Conservation (phyloP, 2,888 invertebrate species). For the Ferrisia virgata region DNA sequence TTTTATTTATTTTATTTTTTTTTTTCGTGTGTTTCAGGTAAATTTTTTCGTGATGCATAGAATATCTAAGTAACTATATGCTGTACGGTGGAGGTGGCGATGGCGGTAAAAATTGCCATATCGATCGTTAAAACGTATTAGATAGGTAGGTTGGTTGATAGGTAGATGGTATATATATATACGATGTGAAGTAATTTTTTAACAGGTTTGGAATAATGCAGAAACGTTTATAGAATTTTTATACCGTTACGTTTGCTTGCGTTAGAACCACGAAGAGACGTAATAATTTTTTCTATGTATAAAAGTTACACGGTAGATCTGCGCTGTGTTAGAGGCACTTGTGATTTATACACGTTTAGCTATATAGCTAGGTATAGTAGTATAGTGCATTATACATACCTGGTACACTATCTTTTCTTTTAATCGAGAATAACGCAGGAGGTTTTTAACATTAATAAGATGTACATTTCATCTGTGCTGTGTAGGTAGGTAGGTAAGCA, state of each 20-base stretch:
- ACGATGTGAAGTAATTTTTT: background rate
- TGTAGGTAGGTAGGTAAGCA: too few species aligned
- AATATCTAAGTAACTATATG: too few species aligned
- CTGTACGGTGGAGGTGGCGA: too few species aligned
- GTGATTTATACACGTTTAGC: conserved; percentile 22
- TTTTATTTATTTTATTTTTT: too few species aligned
- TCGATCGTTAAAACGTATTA: background rate
- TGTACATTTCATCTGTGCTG: conserved; percentile 9
- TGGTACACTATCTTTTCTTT: background rate
- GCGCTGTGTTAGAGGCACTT: background rate
- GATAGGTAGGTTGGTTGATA: too few species aligned
- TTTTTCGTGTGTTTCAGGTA: too few species aligned
- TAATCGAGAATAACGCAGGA: background rate
- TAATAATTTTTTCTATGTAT: conserved; percentile 20
- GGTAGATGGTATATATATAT: background rate
- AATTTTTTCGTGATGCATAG: too few species aligned
- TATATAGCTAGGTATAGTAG: too few species aligned
- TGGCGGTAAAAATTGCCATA: background rate
- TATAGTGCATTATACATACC: too few species aligned
- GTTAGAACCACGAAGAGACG: conserved; percentile 9
- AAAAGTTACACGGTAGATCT: conserved; percentile 15
- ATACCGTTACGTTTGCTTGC: background rate
- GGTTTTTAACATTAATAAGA: conserved; percentile 30
- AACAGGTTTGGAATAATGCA: conserved; percentile 18
- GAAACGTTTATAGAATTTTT: conserved; percentile 18